phyloP scores from a whole-genome alignment of 2,888 invertebrate genomes.

The Liodrosophila aerea region DNA sequence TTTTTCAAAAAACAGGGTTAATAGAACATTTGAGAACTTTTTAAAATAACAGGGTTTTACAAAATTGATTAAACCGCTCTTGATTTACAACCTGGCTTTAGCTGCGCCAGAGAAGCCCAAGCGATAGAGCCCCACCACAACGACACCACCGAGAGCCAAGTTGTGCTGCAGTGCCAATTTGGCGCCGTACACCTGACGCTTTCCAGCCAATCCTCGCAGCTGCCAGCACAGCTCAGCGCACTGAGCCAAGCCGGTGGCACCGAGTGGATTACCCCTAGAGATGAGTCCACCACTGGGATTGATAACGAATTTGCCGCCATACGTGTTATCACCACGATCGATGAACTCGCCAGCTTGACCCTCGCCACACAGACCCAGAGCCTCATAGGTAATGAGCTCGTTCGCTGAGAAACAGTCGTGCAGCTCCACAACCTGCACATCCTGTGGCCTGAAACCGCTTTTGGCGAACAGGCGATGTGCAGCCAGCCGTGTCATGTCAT shows the following conservation, averaged over 20 bases:
- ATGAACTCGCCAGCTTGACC: slow-evolving; percentile 96
- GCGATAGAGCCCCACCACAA: slow-evolving; percentile 94
- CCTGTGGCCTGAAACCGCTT: slow-evolving; percentile 89
- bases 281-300: slow-evolving; percentile 99
- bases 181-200: slow-evolving; percentile 87
- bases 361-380: slow-evolving; percentile 94
- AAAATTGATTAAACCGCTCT: slow-evolving; percentile 18
- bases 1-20: no score
- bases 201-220: slow-evolving; percentile 90
- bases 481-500: slow-evolving; percentile 95
- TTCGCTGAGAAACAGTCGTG: slow-evolving; percentile 99
- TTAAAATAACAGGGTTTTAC: no score
- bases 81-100: slow-evolving; percentile 57
- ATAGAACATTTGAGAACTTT: no score
- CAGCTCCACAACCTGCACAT: no score
- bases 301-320: slow-evolving; percentile 97
- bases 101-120: slow-evolving; percentile 87
- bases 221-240: slow-evolving; percentile 95
- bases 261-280: slow-evolving; percentile 98
- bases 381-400: slow-evolving; percentile 98
- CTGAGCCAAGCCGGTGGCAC: slow-evolving; percentile 96
- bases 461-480: slow-evolving; percentile 89
- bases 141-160: slow-evolving; percentile 97
- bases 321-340: no score
- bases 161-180: slow-evolving; percentile 97